phyloP scores from a whole-genome alignment of 2,888 invertebrate species.

The Tanypteryx hageni region DNA sequence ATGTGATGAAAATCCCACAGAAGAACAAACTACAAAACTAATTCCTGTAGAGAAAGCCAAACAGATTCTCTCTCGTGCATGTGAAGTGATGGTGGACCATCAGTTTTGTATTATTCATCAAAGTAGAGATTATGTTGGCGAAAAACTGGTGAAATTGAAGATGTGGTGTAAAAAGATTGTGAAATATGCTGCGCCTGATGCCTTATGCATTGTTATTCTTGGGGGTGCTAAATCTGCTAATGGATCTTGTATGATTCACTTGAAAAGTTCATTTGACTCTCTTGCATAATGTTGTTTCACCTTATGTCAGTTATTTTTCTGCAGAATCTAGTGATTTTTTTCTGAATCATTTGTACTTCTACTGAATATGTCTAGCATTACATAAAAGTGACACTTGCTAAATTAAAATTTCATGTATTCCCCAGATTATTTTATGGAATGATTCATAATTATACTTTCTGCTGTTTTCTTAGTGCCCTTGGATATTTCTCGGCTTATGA shows the following conservation, averaged over 20 bases:
- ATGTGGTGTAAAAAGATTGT: slow-evolving; percentile 38
- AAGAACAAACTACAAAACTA: slow-evolving; percentile 8
- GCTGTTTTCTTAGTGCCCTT: background rate
- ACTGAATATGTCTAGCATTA: background rate
- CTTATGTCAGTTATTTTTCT: background rate
- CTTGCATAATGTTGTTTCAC: background rate
- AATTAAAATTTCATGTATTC: background rate
- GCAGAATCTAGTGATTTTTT: background rate
- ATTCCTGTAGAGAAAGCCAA: background rate
- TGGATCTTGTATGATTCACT: slow-evolving; percentile 28
- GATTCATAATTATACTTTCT: background rate
- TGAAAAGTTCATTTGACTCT: background rate
- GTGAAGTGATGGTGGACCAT: slow-evolving; percentile 32
- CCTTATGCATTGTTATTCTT: slow-evolving; percentile 7
- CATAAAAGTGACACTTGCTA: background rate
- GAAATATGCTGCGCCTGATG: background rate
- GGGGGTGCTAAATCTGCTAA: background rate
- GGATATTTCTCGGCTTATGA: too few relatives aligned
- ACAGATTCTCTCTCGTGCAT: background rate
- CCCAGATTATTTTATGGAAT: too few relatives aligned
- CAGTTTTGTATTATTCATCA: slow-evolving; percentile 36
- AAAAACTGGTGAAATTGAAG: background rate
- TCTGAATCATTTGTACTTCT: background rate
- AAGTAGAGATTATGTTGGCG: background rate
- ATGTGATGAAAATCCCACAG: background rate